Conservation (phyloP, 2,888 invertebrate genomes). For the Poecilobothrus nobilitatus region DNA sequence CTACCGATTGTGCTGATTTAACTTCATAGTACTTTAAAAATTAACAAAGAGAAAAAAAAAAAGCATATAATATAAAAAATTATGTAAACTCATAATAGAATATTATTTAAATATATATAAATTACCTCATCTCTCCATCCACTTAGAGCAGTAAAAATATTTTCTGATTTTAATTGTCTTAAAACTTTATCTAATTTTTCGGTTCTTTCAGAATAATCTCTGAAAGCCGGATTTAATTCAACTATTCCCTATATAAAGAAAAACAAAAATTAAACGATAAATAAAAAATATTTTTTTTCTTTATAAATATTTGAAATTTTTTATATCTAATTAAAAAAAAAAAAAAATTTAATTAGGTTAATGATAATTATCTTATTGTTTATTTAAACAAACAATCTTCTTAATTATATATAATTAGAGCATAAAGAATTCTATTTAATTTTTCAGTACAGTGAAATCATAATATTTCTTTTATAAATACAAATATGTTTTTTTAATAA, state of each 20-base stretch:
- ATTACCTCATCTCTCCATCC: slow-evolving; percentile 89
- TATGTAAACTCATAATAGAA: not conserved
- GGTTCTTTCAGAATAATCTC: slow-evolving; percentile 76
- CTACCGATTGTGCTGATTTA: slow-evolving; percentile 53
- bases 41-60: not conserved
- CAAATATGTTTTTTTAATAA: no score
- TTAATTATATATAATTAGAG: no score
- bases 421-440: no score
- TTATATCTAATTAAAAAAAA: no score
- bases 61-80: not conserved
- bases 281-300: slow-evolving; percentile 7
- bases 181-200: slow-evolving; percentile 70
- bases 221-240: slow-evolving; percentile 77
- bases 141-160: slow-evolving; percentile 69
- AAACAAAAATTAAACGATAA: slow-evolving; percentile 25
- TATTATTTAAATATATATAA: not conserved
- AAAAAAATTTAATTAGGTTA: no score
- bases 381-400: no score
- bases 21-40: slow-evolving; percentile 78
- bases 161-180: slow-evolving; percentile 62
- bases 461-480: no score
- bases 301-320: slow-evolving; percentile 10
- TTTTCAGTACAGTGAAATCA: no score
- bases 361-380: no score
- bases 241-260: slow-evolving; percentile 69